A percentile compares a stretch with the other conserved stretches of the same genome.
Evolutionary conservation across 2,113 vertebrate genomes (phyloP).

Genomic region (Eira barbara): DNA sequence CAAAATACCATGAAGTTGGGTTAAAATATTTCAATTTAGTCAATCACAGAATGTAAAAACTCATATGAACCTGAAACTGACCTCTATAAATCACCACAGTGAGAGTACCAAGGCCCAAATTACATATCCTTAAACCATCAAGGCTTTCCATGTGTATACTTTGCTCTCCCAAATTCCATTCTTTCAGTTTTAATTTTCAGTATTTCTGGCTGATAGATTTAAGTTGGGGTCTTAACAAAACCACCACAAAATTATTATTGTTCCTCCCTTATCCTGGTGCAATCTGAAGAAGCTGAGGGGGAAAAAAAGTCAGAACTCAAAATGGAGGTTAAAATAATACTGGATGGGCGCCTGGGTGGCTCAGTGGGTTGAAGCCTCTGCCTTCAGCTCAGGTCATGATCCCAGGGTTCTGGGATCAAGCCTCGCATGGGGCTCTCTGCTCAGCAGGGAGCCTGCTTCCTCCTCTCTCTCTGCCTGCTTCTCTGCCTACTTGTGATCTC

Average conservation of each 20-base stretch:
- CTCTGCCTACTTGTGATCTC: too few relatives aligned
- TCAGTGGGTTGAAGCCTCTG: too few relatives aligned
- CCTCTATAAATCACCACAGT: neutral
- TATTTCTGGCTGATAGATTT: neutral
- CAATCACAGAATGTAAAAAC: neutral
- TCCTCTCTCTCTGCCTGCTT: too few relatives aligned
- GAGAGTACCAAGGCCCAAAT: neutral
- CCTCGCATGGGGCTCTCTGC: too few relatives aligned
- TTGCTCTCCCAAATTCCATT: neutral
- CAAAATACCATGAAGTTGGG: neutral
- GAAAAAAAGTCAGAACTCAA: neutral
- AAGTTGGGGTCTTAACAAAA: neutral
- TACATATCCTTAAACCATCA: neutral
- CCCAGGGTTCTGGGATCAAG: too few relatives aligned
- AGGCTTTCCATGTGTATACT: neutral
- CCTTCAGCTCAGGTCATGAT: too few relatives aligned
- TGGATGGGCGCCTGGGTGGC: too few relatives aligned
- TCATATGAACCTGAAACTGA: neutral
- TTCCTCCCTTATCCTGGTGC: neutral
- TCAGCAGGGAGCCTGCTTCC: too few relatives aligned
- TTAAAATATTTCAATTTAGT: neutral
- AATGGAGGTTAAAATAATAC: neutral
- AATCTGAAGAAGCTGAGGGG: neutral
- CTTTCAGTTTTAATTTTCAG: neutral
- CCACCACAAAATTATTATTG: neutral